These are phyloP conservation scores for Scaptomyza pallida DNA, from an alignment of 1,140 invertebrate genomes.

Conservation along the genomic window DNA sequence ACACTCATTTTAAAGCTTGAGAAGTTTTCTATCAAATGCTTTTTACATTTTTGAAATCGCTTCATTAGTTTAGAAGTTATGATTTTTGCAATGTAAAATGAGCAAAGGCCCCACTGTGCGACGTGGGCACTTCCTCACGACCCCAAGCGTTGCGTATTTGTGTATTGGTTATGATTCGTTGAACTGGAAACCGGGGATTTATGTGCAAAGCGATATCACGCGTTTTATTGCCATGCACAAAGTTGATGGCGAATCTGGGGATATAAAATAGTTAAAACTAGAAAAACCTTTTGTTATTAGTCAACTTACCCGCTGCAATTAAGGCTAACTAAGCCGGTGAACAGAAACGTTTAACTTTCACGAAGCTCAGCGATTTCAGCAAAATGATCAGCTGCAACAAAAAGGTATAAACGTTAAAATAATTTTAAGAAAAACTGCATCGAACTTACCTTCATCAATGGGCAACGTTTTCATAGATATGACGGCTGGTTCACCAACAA, in stretches of 20 bases:
- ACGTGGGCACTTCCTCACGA: constrained; percentile 88
- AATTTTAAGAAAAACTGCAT: background rate
- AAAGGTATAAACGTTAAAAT: background rate
- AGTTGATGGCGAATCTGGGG: constrained; percentile 87
- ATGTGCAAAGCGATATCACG: constrained; percentile 91
- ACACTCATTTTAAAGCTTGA: too few species aligned
- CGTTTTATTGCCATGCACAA: constrained; percentile 84
- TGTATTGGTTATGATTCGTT: constrained; percentile 90
- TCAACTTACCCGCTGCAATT: constrained; percentile 66
- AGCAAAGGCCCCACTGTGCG: too few species aligned
- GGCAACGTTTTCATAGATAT: constrained; percentile 93
- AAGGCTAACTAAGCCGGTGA: constrained; percentile 56
- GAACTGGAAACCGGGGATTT: constrained; percentile 89
- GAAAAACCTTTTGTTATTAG: too few species aligned
- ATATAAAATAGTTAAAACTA: background rate
- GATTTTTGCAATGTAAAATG: too few species aligned
- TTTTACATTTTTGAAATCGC: too few species aligned
- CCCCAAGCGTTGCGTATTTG: constrained; percentile 87
- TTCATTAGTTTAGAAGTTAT: too few species aligned
- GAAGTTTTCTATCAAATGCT: too few species aligned
- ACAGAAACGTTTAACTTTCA: constrained; percentile 71
- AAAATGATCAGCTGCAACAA: constrained; percentile 5
- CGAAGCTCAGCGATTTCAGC: constrained; percentile 45
- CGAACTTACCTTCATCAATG: constrained; percentile 89
- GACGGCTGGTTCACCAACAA: constrained; percentile 91